Conservation (phyloP, 2,888 invertebrate genomes). For the Anaspis maculata region DNA sequence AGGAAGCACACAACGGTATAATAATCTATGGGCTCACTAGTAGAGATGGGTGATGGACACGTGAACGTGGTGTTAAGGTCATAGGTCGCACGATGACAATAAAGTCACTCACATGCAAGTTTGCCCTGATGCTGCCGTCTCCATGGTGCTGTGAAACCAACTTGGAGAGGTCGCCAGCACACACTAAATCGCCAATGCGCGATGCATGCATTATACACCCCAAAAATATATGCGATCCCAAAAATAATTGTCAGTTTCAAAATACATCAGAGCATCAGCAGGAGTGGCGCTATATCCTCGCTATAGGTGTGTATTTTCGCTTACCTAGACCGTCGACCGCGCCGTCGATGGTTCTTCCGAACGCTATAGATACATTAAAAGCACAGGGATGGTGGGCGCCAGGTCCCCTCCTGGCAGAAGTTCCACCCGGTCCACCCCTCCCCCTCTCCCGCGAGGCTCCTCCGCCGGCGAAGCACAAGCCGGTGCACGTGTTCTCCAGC, state of each 20-base stretch:
- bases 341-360: conserved; percentile 20
- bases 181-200: not conserved
- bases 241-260: conserved; percentile 29
- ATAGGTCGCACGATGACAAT: not conserved
- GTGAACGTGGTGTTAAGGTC: not conserved
- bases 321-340: conserved; percentile 22
- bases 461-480: conserved; percentile 20
- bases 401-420: conserved; percentile 24
- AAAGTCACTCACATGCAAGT: too few relatives aligned
- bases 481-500: conserved; percentile 26
- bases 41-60: too few relatives aligned
- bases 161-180: not conserved
- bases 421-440: too few relatives aligned
- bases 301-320: conserved; percentile 19
- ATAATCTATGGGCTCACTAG: too few relatives aligned
- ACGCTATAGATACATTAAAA: conserved; percentile 11
- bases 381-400: conserved; percentile 27
- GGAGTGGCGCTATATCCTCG: too few relatives aligned
- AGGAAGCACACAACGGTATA: too few relatives aligned
- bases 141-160: not conserved
- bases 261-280: too few relatives aligned
- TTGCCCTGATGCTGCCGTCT: too few relatives aligned
- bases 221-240: conserved; percentile 27
- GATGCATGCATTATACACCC: conserved; percentile 9
- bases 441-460: conserved; percentile 10